Evolutionary conservation across 2,888 invertebrate genomes (phyloP), one percentile per base, ranked within the genome.

Genomic region (Nemotelus pantherinus): DNA sequence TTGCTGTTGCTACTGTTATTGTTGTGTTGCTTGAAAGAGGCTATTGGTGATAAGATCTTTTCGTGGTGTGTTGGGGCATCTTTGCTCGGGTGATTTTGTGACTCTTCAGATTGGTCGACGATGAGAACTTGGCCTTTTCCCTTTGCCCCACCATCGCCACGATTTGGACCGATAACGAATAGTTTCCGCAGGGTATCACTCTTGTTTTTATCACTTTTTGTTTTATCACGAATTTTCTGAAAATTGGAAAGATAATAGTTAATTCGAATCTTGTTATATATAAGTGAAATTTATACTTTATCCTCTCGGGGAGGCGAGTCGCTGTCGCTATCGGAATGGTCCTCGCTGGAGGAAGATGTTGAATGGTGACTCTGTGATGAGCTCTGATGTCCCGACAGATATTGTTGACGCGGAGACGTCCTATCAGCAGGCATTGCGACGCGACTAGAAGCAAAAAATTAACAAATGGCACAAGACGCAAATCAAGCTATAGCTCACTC

Each of bases 121-220:
- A 93, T 91, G 75, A 93, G 91, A 74, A 93, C 93, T 81, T 93
- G 93, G 2, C 91, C 92, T 84, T 93, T 93, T 77, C 90, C 91
- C 81, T 91, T 93, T 2, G 92, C 92, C 2, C 92, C 92, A 25
- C 92, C 92, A 75, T 92, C 93, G 80, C 93, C 92, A 80, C 92
- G 92, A 60, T 91, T 92, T 4, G 92, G 92, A 82, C 92, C 93
- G 53, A 77, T 76, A 25, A 70, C 75, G 83, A 93, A 92, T 74
- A 93, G 86, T 83, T 91, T 92, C 60, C 91, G 88, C 76, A 93
- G 85, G 0, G 92, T 92, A 82, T 90, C 91, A 82, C 89, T 92
- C 84, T 93, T 93, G 86, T 93, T 93, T 83, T 93, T 93, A 84
- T 93, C 93, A 87, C 88, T 84, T 86, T 85, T 84, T 83, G 86